These are phyloP conservation scores for Pteropus rufus DNA, from an alignment of 2,797 vertebrate genomes.

Conservation along the genomic window DNA sequence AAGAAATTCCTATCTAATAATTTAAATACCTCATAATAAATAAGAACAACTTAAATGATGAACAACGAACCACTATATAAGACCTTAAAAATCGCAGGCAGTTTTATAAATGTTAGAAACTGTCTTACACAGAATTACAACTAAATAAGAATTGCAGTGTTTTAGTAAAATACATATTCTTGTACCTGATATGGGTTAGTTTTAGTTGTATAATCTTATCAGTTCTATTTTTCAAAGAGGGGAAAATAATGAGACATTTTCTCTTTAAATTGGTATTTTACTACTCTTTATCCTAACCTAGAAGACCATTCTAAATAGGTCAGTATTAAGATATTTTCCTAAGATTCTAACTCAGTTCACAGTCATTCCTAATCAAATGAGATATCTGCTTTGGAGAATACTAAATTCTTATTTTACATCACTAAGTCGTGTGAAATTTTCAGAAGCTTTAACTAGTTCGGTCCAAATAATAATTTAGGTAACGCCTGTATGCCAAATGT, in stretches of 20 bases:
- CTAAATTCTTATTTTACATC: background rate
- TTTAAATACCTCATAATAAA: constrained; percentile 42
- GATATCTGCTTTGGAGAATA: background rate
- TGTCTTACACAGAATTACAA: background rate
- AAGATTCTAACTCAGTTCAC: background rate
- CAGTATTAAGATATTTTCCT: background rate
- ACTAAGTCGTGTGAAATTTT: background rate
- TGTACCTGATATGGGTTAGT: background rate
- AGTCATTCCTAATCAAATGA: background rate
- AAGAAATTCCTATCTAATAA: background rate
- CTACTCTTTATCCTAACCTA: background rate
- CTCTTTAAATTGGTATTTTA: background rate
- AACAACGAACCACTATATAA: background rate
- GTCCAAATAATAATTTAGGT: background rate
- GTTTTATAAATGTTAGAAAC: background rate
- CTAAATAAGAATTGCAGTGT: background rate
- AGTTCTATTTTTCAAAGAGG: background rate
- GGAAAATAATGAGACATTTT: background rate
- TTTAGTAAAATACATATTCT: constrained; percentile 1
- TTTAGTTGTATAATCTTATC: background rate
- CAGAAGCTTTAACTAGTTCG: background rate
- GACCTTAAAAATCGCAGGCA: background rate
- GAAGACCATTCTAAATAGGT: background rate
- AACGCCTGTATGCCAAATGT: background rate
- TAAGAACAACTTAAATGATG: constrained; percentile 9